A percentile compares a stretch with the other conserved stretches of the same genome.
phyloP scores from a whole-genome alignment of 2,888 invertebrate species.

The Cephus sareptanus region DNA sequence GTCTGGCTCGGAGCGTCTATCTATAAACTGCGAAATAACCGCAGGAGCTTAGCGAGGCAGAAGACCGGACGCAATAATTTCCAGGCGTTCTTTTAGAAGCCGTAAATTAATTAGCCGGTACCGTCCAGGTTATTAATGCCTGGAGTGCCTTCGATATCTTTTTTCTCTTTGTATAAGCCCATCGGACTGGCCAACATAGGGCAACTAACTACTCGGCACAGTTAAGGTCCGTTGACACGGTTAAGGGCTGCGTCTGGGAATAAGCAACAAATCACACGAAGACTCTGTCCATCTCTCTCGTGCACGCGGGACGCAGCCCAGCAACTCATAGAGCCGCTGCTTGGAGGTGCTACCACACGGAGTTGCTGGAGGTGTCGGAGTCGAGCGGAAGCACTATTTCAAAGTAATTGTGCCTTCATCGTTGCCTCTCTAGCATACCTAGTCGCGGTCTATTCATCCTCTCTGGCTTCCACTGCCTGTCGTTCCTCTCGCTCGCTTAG shows the following conservation, averaged over 20 bases:
- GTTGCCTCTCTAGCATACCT: conserved; percentile 36
- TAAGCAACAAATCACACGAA: background rate
- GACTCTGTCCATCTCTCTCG: background rate
- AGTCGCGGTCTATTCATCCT: background rate
- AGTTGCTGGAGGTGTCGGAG: background rate
- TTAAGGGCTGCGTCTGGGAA: conserved; percentile 1
- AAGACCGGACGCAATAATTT: conserved; percentile 19
- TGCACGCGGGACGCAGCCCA: background rate
- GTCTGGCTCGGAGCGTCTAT: background rate
- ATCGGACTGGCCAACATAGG: background rate
- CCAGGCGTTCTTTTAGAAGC: conserved; percentile 12
- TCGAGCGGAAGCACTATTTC: conserved; percentile 62
- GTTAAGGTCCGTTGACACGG: conserved; percentile 6
- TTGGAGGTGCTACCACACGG: background rate
- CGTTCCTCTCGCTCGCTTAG: background rate
- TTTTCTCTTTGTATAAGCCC: background rate
- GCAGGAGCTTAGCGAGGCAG: background rate
- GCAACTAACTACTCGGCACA: background rate
- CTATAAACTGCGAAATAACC: background rate
- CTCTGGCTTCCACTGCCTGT: background rate
- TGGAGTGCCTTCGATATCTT: background rate
- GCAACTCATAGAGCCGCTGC: background rate
- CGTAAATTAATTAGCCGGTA: conserved; percentile 1
- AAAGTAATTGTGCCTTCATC: conserved; percentile 60
- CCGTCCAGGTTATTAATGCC: background rate